Conservation (phyloP, 2,888 invertebrate species). For the Leucozona laternaria region DNA sequence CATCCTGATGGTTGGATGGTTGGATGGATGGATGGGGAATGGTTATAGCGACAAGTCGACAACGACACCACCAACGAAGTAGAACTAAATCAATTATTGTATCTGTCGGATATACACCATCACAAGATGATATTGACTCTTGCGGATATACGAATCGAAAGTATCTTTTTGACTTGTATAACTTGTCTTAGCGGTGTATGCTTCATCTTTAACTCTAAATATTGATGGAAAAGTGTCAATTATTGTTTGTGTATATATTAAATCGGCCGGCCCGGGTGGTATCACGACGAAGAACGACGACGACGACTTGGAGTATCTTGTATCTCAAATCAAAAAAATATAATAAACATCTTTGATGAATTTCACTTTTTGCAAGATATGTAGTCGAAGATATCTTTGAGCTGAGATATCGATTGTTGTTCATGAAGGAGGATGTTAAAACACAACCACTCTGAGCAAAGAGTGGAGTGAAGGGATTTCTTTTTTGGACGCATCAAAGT, state of each 20-base stretch:
- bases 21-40: not conserved
- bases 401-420: not conserved
- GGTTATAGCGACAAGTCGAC: not conserved
- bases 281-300: not conserved
- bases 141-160: not conserved
- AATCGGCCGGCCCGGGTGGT: not conserved
- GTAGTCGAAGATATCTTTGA: not conserved
- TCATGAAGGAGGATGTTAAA: not conserved
- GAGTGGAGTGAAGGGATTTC: conserved; percentile 5
- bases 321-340: not conserved
- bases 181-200: not conserved
- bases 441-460: not conserved
- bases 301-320: conserved; percentile 14
- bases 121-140: not conserved
- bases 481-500: not conserved
- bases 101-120: conserved; percentile 30
- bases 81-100: conserved; percentile 23
- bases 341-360: not conserved
- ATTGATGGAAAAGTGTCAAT: conserved; percentile 30
- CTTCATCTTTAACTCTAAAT: conserved; percentile 11
- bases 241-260: conserved; percentile 14
- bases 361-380: not conserved
- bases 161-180: conserved; percentile 12
- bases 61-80: conserved; percentile 15
- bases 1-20: not conserved